These are phyloP conservation scores for Paguma larvata DNA, from an alignment of 2,797 vertebrate species.

Conservation along the genomic window DNA sequence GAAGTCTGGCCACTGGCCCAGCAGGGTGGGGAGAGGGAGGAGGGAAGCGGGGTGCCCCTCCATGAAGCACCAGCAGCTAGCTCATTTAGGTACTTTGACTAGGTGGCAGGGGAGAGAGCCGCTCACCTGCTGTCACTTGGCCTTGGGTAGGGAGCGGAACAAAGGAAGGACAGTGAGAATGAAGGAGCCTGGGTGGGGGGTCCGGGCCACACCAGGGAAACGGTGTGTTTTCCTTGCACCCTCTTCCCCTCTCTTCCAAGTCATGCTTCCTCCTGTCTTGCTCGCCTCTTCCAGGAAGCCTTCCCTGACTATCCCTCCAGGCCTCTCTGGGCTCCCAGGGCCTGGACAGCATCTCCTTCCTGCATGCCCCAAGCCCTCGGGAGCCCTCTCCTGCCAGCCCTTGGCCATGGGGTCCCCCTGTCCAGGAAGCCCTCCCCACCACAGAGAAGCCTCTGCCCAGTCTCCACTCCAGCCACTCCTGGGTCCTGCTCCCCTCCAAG, in stretches of 20 bases:
- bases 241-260: background rate
- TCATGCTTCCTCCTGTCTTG: background rate
- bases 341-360: background rate
- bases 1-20: background rate
- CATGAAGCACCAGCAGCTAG: background rate
- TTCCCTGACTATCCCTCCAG: background rate
- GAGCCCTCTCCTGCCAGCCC: background rate
- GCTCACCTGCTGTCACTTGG: background rate
- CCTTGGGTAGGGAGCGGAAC: background rate
- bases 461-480: background rate
- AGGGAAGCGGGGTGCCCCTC: background rate
- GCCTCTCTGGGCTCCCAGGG: background rate
- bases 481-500: background rate
- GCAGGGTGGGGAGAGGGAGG: background rate
- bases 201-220: background rate
- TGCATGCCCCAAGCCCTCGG: background rate
- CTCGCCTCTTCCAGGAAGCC: background rate
- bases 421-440: background rate
- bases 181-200: fast-evolving
- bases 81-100: background rate
- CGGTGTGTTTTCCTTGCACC: too few relatives aligned
- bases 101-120: background rate
- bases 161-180: background rate
- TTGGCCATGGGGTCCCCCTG: background rate
- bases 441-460: background rate